phyloP scores from a whole-genome alignment of 2,113 vertebrate genomes.

The Capreolus pygargus region DNA sequence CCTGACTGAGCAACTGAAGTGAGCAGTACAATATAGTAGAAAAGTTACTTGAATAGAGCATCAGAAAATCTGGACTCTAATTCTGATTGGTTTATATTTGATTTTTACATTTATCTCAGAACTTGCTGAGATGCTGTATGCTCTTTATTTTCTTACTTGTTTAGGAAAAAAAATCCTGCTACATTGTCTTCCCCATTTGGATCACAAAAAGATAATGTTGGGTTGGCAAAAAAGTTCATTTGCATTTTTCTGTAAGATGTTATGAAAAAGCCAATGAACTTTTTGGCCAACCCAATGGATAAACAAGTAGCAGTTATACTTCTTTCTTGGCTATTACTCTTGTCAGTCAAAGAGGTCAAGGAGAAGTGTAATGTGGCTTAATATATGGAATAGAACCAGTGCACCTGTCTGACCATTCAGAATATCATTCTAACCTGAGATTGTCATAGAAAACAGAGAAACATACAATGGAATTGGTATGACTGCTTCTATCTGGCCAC shows the following conservation, averaged over 20 bases:
- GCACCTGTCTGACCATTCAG: background rate
- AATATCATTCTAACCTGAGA: background rate
- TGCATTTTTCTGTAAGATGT: background rate
- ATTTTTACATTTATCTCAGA: background rate
- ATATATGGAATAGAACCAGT: background rate
- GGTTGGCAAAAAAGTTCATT: background rate
- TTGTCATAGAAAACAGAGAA: background rate
- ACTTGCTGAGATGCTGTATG: constrained; percentile 6
- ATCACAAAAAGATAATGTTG: background rate
- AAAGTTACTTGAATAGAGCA: background rate
- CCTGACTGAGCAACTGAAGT: background rate
- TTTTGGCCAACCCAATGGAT: background rate
- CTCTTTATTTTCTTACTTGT: constrained; percentile 47
- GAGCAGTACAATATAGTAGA: background rate
- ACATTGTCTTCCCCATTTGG: constrained; percentile 24
- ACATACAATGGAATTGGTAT: background rate
- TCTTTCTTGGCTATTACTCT: background rate
- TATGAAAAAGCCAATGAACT: background rate
- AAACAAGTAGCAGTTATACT: background rate
- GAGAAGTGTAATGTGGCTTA: constrained; percentile 13
- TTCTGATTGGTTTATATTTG: background rate
- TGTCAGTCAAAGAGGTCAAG: background rate
- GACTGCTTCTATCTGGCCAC: background rate
- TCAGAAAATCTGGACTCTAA: background rate
- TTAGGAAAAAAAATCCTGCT: background rate